A percentile compares a stretch with the other conserved stretches of the same genome.
Conservation (phyloP, 2,888 invertebrate species). For the Drosophila nigritarsus region DNA sequence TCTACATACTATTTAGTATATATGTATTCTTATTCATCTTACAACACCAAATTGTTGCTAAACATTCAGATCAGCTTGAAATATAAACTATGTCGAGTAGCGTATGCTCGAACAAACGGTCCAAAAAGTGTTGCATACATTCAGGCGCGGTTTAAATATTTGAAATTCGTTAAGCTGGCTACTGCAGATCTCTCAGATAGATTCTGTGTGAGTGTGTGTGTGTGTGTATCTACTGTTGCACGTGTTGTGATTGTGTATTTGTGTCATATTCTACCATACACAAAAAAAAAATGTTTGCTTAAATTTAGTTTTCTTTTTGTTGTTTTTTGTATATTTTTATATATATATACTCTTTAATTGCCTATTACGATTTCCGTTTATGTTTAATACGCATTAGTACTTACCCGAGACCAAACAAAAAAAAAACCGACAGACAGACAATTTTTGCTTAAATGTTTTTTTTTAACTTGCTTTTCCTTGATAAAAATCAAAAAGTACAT, state of each 20-base stretch:
- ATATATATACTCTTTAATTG: conserved; percentile 27
- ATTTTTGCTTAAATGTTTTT: conserved; percentile 10
- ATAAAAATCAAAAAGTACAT: conserved; percentile 4
- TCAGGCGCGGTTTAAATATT: background rate
- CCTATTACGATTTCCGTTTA: conserved; percentile 39
- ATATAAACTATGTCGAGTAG: background rate
- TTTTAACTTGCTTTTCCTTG: background rate
- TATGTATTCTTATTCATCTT: background rate
- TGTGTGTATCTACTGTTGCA: conserved; percentile 23
- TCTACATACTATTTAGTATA: background rate
- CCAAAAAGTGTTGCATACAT: conserved; percentile 29
- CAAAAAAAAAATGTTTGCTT: conserved; percentile 55
- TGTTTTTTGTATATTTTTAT: conserved; percentile 20
- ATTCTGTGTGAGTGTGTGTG: conserved; percentile 8
- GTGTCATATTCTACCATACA: conserved; percentile 66
- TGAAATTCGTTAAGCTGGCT: background rate
- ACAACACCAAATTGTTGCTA: background rate
- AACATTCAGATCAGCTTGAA: conserved; percentile 1
- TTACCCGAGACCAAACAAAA: conserved; percentile 4
- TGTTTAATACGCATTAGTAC: conserved; percentile 32
- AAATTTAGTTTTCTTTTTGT: conserved; percentile 17
- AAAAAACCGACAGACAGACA: conserved; percentile 10
- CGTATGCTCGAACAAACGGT: background rate
- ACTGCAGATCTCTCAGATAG: conserved; percentile 13
- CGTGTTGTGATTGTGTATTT: conserved; percentile 21